Evolutionary conservation across 2,888 invertebrate species (phyloP), one percentile per base, ranked within the genome.

Genomic region (Oligia strigilis): DNA sequence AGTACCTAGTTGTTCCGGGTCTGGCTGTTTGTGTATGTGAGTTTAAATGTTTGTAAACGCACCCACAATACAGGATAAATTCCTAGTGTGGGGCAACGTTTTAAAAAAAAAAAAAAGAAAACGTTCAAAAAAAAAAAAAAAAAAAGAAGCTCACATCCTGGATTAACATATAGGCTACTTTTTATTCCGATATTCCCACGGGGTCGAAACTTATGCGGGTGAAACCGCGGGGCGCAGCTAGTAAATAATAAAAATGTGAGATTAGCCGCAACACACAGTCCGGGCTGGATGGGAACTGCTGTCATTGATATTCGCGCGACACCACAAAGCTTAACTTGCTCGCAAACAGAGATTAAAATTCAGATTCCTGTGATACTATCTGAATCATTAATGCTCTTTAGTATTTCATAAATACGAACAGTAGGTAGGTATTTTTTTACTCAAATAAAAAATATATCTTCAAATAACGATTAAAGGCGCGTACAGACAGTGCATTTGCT

Each of bases 321-420:
- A 70, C 17, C 23, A 66, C 19, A n/a, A 55, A 64, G 78, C 55
- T 83, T 66, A 74, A 66, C 70, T 83, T 62, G 65, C 40, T 78
- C 23, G 60, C 52, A 52, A 65, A 58, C 55, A 55, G 11, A 83
- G 78, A 78, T 83, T 70, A 78, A 83, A 83, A 83, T 74, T 62
- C 19, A 74, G 46, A 66, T 70, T 65, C 60, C 40, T 13, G 40
- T 49, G 23, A 8, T 71, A 62, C 49, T 55, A 14, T 14, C 65
- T 71, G 78, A 71, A 83, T 83, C 14, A 66, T 62, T 43, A 46
- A 60, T 77, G 52, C 0, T 40, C 9, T 52, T 60, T 29, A 23
- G 29, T 60, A 40, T 78, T 78, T 43, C n/a, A 67, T 58, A 65
- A 77, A 77, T n/a, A 65, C 0, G n/a, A 5, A 11, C 4, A 19